Percentiles rank a stretch among this genome's conserved stretches.
phyloP scores from a whole-genome alignment of 1,140 invertebrate species.

The Drosophila mauritiana region DNA sequence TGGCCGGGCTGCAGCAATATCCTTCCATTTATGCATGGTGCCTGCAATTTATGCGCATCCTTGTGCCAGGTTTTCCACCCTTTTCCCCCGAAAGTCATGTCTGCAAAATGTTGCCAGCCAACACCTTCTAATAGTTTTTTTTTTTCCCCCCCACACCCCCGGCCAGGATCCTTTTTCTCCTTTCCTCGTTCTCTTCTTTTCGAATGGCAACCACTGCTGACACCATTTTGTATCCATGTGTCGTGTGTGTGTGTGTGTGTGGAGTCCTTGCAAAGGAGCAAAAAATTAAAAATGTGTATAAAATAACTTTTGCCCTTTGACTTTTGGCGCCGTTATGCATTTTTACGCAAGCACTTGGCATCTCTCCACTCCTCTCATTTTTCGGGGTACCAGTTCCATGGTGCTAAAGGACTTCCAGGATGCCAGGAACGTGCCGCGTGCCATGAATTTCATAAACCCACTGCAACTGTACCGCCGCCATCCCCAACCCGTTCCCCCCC shows the following conservation, averaged over 20 bases:
- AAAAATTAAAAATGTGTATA: slow-evolving; percentile 70
- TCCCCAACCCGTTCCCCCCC: too few species aligned
- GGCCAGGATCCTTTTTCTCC: slow-evolving; percentile 5
- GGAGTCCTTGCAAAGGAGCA: slow-evolving; percentile 33
- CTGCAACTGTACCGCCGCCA: slow-evolving; percentile 2
- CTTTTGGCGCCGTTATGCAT: slow-evolving; percentile 74
- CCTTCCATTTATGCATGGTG: slow-evolving; percentile 71
- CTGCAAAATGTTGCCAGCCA: slow-evolving; percentile 70
- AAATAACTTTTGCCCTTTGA: slow-evolving; percentile 77
- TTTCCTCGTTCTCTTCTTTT: not conserved
- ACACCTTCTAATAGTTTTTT: slow-evolving; percentile 67
- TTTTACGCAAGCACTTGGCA: slow-evolving; percentile 65
- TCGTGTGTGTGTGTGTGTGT: slow-evolving; percentile 10
- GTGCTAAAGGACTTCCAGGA: slow-evolving; percentile 46
- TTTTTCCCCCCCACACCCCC: not conserved
- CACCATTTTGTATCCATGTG: slow-evolving; percentile 62
- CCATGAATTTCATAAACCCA: slow-evolving; percentile 42
- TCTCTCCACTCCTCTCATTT: slow-evolving; percentile 22
- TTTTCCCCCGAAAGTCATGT: slow-evolving; percentile 43
- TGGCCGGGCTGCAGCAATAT: slow-evolving; percentile 48
- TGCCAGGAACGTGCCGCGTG: slow-evolving; percentile 43
- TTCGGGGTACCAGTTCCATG: not conserved
- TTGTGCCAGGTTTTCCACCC: slow-evolving; percentile 33
- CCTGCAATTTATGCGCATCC: slow-evolving; percentile 72
- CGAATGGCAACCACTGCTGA: slow-evolving; percentile 69